Evolutionary conservation across 2,113 vertebrate genomes (phyloP).

Genomic region (Muntiacus muntjak): DNA sequence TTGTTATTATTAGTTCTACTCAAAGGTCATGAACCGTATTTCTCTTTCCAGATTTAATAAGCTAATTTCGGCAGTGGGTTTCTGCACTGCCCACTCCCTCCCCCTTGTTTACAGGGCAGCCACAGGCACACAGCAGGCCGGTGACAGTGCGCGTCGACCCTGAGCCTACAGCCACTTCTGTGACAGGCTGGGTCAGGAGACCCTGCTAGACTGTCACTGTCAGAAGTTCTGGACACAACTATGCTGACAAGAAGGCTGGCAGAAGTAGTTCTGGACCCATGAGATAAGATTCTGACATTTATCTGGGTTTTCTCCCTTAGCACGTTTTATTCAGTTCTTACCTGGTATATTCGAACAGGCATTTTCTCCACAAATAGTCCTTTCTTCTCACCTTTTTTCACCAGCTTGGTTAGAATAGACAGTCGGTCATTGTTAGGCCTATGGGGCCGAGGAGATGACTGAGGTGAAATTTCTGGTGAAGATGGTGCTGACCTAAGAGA

Average conservation of each 20-base stretch:
- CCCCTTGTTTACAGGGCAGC: not conserved
- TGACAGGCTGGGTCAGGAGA: not conserved
- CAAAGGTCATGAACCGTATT: not conserved
- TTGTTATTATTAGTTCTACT: not conserved
- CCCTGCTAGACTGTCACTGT: not conserved
- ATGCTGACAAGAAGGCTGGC: not conserved
- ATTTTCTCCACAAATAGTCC: conserved; percentile 99
- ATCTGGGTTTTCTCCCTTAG: not conserved
- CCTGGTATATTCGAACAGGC: conserved; percentile 97
- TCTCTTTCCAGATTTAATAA: not conserved
- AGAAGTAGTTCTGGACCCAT: not conserved
- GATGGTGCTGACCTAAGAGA: conserved; percentile 93
- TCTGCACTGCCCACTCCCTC: not conserved
- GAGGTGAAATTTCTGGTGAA: conserved; percentile 96
- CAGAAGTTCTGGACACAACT: not conserved
- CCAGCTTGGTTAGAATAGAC: conserved; percentile 95
- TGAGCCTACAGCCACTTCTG: not conserved
- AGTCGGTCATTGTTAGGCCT: conserved; percentile 96
- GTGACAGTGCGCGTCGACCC: no score
- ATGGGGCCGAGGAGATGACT: conserved; percentile 96
- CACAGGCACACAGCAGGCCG: not conserved
- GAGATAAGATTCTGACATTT: not conserved
- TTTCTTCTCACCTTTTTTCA: conserved; percentile 97
- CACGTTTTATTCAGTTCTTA: conserved; percentile 59
- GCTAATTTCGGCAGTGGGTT: not conserved